Evolutionary conservation across 2,797 vertebrate genomes (phyloP).

Genomic region (Falco naumanni): DNA sequence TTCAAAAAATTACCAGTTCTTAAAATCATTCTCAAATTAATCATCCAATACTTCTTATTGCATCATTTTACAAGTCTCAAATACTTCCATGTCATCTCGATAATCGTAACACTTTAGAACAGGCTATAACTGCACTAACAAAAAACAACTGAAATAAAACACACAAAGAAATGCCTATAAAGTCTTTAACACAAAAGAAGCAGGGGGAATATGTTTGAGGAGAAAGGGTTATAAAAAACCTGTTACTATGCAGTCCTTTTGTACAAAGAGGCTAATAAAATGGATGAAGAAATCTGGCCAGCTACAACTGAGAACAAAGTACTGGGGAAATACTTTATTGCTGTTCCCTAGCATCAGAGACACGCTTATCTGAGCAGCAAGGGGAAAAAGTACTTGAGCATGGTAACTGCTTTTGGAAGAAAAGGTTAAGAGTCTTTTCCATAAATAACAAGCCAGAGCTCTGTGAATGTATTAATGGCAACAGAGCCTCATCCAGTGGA

Average conservation of each 20-base stretch:
- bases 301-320: neutral
- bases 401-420: neutral
- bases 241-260: neutral
- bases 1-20: neutral
- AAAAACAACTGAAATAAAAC: neutral
- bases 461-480: neutral
- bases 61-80: neutral
- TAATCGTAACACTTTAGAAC: neutral
- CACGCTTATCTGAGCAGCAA: neutral
- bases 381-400: neutral
- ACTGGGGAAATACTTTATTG: neutral
- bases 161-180: neutral
- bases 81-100: neutral
- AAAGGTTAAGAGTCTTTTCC: neutral
- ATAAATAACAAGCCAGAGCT: neutral
- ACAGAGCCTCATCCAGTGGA: neutral
- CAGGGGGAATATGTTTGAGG: neutral
- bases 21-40: neutral
- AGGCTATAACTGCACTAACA: neutral
- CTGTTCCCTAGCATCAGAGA: neutral
- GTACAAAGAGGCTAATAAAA: slow-evolving; percentile 1
- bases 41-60: neutral
- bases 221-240: neutral
- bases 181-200: slow-evolving; percentile 1
- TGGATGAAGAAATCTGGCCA: neutral